Base-by-base conservation (phyloP, 2,797 vertebrate genomes). In the Coccyzus lansbergi region DNA sequence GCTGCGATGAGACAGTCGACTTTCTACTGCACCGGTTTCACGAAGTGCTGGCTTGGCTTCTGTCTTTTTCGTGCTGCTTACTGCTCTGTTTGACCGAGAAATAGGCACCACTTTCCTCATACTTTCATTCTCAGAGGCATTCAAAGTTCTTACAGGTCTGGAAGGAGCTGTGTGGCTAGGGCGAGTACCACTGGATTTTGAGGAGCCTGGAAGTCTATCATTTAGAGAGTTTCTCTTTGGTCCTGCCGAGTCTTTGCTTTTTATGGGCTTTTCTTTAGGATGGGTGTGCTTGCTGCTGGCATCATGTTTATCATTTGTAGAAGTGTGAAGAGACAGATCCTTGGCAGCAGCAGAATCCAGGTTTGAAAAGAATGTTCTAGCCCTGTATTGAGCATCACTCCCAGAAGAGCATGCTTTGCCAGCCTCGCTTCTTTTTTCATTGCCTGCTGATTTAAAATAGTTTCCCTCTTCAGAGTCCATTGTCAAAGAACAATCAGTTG, bases 101-200 rank as follows among this genome's bases (percentile, higher is more conserved):
- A 99, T 99, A 55, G 99, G 99, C 52, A 99, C 98, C 12, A 99
- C 98, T 88, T 99, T 99, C 67, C 99, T 98, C 98, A 99, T 98
- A 60, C 97, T 98, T 94, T 98, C 98, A 36, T 94, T 99, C 96
- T 99, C 99, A 1, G 97, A 98, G 92, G 96, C 94, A 31, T 98
- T 98, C 94, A 99, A 93, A 18, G 97, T 98, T 88, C 99, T 98
- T 60, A 98, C 97, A 1, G 97, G 92, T 93, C 96, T 98, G 77
- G 97, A 70, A 34, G 85, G 22, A 21, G 83, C 15, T 36, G 95
- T 62, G 36, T 84, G 93, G 94, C 75, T 92, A 34, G 95, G 88
- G 22, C 96, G 53, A 16, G 59, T 77, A 2, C 68, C 48, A 48
- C 22, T 81, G 3, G 97, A 14, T 96, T 98, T 98, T 42, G 95